Evolutionary conservation across 2,888 invertebrate genomes (phyloP).

Genomic region (Chrysomela aeneicollis): DNA sequence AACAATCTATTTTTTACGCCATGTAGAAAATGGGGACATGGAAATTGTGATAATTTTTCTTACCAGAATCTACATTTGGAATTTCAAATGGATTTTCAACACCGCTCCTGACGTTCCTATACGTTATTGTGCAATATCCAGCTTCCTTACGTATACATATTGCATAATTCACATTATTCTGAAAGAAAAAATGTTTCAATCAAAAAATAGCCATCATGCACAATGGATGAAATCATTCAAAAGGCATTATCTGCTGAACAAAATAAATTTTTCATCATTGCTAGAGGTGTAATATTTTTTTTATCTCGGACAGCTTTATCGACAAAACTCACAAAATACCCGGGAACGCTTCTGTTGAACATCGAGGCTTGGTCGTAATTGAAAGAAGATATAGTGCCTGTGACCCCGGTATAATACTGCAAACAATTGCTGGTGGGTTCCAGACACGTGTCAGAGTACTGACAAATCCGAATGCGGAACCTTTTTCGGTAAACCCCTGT

Average conservation of each 20-base stretch:
- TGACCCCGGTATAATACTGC: conserved; percentile 69
- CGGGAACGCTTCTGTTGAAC: conserved; percentile 65
- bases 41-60: no score
- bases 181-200: conserved; percentile 50
- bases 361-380: conserved; percentile 72
- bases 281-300: no score
- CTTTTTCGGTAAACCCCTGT: conserved; percentile 65
- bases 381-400: conserved; percentile 73
- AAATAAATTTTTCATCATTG: no score
- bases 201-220: conserved; percentile 29
- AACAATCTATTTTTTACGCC: no score
- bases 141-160: conserved; percentile 72
- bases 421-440: conserved; percentile 65
- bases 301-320: no score
- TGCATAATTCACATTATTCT: conserved; percentile 82
- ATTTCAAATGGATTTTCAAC: conserved; percentile 71
- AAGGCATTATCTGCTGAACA: neutral
- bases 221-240: conserved; percentile 2
- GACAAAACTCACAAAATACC: conserved; percentile 72
- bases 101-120: conserved; percentile 64
- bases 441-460: conserved; percentile 57
- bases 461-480: conserved; percentile 72
- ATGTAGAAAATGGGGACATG: no score
- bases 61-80: conserved; percentile 64
- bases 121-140: conserved; percentile 73